Evolutionary conservation across 2,113 vertebrate species (phyloP).

Genomic region (Urocolius indicus): DNA sequence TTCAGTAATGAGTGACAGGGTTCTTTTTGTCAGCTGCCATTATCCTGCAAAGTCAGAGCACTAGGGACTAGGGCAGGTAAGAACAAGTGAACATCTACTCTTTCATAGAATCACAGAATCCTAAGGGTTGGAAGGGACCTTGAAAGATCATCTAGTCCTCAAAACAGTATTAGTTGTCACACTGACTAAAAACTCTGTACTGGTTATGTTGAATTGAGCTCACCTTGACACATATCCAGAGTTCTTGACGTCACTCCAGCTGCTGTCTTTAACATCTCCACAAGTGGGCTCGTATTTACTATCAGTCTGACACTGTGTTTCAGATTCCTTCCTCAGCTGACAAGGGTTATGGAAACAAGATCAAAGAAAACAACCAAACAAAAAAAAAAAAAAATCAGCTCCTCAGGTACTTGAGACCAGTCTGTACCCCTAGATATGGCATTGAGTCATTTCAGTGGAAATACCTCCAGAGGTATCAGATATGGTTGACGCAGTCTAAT

Average conservation of each 20-base stretch:
- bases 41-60: neutral
- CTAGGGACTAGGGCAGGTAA: neutral
- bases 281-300: constrained; percentile 85
- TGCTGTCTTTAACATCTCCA: constrained; percentile 84
- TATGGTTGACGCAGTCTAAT: neutral
- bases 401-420: neutral
- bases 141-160: neutral
- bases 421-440: neutral
- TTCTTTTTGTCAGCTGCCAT: neutral
- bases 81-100: neutral
- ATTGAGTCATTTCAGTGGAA: neutral
- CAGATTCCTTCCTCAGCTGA: constrained; percentile 95
- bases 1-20: neutral
- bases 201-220: neutral
- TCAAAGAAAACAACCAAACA: neutral
- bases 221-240: constrained; percentile 96
- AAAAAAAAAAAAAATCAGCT: neutral
- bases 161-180: neutral
- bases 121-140: too few species aligned
- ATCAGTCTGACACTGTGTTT: constrained; percentile 97
- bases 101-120: neutral
- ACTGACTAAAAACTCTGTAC: neutral
- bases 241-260: constrained; percentile 79
- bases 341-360: constrained; percentile 26
- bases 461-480: neutral